phyloP scores from a whole-genome alignment of 2,113 vertebrate genomes.

The Naja naja region DNA sequence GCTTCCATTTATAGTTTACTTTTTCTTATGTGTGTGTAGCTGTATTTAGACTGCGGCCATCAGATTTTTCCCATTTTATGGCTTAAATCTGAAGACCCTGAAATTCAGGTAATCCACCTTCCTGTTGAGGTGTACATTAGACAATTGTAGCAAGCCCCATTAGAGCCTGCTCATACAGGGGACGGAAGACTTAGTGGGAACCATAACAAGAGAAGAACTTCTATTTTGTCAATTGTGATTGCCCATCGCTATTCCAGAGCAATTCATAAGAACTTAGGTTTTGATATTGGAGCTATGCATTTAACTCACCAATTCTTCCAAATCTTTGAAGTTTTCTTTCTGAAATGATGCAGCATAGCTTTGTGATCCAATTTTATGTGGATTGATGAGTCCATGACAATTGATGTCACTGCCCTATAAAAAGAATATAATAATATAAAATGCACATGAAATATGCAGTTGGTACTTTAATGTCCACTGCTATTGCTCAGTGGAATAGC shows the following conservation, averaged over 20 bases:
- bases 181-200: not conserved
- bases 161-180: not conserved
- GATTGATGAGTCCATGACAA: conserved; percentile 77
- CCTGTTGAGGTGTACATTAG: not conserved
- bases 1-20: not conserved
- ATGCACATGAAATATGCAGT: not conserved
- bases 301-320: conserved; percentile 76
- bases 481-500: not conserved
- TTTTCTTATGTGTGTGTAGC: not conserved
- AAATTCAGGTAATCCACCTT: not conserved
- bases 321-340: conserved; percentile 74
- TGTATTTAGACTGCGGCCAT: not conserved
- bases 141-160: not conserved
- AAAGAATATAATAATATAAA: not conserved
- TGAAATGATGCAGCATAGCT: conserved; percentile 70
- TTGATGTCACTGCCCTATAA: conserved; percentile 75
- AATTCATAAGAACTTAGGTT: not conserved
- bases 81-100: not conserved
- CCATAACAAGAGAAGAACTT: not conserved
- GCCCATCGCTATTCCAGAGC: not conserved
- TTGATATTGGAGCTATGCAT: not conserved
- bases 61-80: not conserved
- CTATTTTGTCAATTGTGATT: not conserved
- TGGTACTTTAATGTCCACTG: not conserved
- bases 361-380: conserved; percentile 73